phyloP scores from a whole-genome alignment of 2,888 invertebrate genomes.

The Gandaritis pyraliata region DNA sequence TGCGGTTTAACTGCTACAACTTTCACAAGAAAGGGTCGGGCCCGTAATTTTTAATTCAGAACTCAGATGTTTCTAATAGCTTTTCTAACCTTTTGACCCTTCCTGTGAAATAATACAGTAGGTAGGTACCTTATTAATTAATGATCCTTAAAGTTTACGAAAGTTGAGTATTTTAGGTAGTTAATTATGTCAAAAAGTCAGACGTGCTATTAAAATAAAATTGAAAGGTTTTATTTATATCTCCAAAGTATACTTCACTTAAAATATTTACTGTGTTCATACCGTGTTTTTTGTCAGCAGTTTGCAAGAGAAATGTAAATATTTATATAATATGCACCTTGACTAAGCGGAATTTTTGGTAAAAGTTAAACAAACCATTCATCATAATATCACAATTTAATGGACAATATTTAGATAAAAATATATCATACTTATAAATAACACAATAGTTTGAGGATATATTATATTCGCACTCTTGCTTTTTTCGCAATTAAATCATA shows the following conservation, averaged over 20 bases:
- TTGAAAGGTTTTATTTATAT: too few species aligned
- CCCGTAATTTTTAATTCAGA: slow-evolving; percentile 48
- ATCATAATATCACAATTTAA: slow-evolving; percentile 77
- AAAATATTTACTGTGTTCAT: too few species aligned
- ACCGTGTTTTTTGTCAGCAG: too few species aligned
- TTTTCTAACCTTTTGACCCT: slow-evolving; percentile 52
- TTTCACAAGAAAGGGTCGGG: slow-evolving; percentile 24
- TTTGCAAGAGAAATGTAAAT: too few species aligned
- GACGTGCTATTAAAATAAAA: too few species aligned
- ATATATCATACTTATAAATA: slow-evolving; percentile 30
- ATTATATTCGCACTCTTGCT: not conserved
- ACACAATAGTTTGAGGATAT: slow-evolving; percentile 1
- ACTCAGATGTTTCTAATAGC: slow-evolving; percentile 47
- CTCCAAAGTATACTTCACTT: too few species aligned
- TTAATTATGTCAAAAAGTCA: too few species aligned
- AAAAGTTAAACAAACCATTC: slow-evolving; percentile 43
- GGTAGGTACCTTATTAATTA: not conserved
- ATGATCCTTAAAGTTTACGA: slow-evolving; percentile 1
- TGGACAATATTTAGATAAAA: slow-evolving; percentile 71
- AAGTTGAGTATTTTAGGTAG: too few species aligned
- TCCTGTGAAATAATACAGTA: slow-evolving; percentile 27
- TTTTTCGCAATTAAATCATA: not conserved
- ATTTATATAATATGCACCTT: too few species aligned
- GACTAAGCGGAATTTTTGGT: not conserved
- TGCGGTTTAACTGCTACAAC: slow-evolving; percentile 17